phyloP scores from a whole-genome alignment of 2,797 vertebrate species.

The Arrhamphus sclerolepis region DNA sequence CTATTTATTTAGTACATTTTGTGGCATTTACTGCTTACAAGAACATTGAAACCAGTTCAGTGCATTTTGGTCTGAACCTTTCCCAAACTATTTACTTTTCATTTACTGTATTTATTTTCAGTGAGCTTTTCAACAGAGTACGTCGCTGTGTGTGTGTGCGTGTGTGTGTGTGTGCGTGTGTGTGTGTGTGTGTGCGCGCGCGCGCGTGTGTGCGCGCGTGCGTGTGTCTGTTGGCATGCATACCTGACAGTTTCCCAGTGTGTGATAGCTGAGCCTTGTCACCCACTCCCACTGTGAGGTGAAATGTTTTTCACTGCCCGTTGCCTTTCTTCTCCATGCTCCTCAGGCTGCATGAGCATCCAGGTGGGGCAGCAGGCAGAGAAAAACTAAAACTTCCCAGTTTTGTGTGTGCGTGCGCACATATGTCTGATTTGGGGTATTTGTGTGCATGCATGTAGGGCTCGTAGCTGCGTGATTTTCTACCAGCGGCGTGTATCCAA shows the following conservation, averaged over 20 bases:
- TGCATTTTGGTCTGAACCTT: too few species aligned
- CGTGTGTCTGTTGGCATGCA: conserved; percentile 11
- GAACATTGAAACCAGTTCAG: too few species aligned
- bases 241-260: conserved; percentile 43
- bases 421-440: conserved; percentile 1
- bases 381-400: conserved; percentile 43
- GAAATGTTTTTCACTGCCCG: conserved; percentile 68
- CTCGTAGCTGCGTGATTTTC: conserved; percentile 39
- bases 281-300: conserved; percentile 67
- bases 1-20: too few species aligned
- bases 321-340: conserved; percentile 59
- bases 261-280: conserved; percentile 58
- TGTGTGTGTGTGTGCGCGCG: conserved; percentile 5
- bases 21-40: too few species aligned
- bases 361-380: conserved; percentile 61
- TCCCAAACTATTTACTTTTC: too few species aligned
- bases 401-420: conserved; percentile 12
- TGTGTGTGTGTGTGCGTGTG: too few species aligned
- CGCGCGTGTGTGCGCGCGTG: too few species aligned
- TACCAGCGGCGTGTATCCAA: conserved; percentile 51
- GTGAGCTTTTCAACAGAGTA: conserved; percentile 5
- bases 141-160: background rate
- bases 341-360: conserved; percentile 50
- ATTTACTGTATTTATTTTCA: background rate
- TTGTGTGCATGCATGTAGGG: conserved; percentile 18